Evolutionary conservation across 2,113 vertebrate species (phyloP).

Genomic region (Heteronetta atricapilla): DNA sequence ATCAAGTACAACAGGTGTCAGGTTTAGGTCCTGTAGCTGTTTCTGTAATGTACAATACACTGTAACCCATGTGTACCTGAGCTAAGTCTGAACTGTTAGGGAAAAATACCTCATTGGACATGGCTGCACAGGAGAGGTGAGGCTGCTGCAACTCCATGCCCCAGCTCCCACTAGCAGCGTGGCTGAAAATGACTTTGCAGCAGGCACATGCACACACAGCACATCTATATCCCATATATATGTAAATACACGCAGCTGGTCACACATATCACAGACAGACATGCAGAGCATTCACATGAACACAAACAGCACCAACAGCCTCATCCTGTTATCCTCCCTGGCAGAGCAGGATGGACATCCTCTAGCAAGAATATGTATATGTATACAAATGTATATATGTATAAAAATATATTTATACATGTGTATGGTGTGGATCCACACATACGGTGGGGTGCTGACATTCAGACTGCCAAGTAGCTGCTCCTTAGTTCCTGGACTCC

Average conservation of each 20-base stretch:
- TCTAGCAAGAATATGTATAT: not conserved
- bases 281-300: not conserved
- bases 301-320: not conserved
- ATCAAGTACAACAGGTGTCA: not conserved
- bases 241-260: not conserved
- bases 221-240: not conserved
- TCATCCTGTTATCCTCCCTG: not conserved
- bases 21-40: not conserved
- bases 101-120: not conserved
- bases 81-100: not conserved
- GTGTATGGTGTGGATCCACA: too few relatives aligned
- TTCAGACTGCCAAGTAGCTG: not conserved
- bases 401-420: not conserved
- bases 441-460: too few relatives aligned
- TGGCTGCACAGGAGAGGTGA: not conserved
- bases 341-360: fast-evolving
- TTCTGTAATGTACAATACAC: not conserved
- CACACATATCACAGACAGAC: not conserved
- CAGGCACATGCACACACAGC: not conserved
- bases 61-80: fast-evolving
- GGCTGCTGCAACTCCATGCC: not conserved
- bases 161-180: not conserved
- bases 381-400: not conserved
- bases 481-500: not conserved
- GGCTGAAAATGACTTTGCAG: not conserved